A percentile compares a stretch with the other conserved stretches of the same genome.
phyloP scores from a whole-genome alignment of 2,113 vertebrate species.

The Papio anubis region DNA sequence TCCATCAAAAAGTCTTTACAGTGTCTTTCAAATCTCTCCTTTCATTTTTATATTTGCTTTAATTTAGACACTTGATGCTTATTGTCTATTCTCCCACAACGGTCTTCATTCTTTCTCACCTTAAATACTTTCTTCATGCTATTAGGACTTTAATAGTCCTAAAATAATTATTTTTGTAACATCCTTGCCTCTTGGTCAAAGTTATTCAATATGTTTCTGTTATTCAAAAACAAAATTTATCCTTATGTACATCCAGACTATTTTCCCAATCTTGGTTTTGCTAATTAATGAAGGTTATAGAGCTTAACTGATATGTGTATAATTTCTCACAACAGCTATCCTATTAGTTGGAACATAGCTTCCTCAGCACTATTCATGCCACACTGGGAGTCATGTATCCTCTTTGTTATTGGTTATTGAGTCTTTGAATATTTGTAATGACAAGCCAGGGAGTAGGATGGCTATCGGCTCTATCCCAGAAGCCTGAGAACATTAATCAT shows the following conservation, averaged over 20 bases:
- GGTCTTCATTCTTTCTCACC: neutral
- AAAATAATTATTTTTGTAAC: neutral
- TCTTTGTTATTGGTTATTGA: neutral
- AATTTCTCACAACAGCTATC: neutral
- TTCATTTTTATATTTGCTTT: neutral
- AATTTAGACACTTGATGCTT: neutral
- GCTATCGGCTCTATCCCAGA: rapidly evolving
- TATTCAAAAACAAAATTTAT: neutral
- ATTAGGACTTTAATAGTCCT: neutral
- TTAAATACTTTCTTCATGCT: neutral
- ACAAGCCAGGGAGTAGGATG: neutral
- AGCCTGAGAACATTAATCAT: neutral
- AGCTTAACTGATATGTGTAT: neutral
- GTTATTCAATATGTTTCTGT: neutral
- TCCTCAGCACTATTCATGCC: neutral
- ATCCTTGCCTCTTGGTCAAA: too few relatives aligned
- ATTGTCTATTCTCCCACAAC: neutral
- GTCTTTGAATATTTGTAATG: neutral
- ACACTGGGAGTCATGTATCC: neutral
- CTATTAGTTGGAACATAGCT: neutral
- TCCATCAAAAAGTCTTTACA: neutral
- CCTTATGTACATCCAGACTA: neutral
- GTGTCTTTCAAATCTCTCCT: neutral
- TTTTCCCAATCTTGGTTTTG: neutral
- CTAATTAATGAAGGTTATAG: neutral